Evolutionary conservation across 2,113 vertebrate species (phyloP).

Genomic region (Triplophysa tibetana): DNA sequence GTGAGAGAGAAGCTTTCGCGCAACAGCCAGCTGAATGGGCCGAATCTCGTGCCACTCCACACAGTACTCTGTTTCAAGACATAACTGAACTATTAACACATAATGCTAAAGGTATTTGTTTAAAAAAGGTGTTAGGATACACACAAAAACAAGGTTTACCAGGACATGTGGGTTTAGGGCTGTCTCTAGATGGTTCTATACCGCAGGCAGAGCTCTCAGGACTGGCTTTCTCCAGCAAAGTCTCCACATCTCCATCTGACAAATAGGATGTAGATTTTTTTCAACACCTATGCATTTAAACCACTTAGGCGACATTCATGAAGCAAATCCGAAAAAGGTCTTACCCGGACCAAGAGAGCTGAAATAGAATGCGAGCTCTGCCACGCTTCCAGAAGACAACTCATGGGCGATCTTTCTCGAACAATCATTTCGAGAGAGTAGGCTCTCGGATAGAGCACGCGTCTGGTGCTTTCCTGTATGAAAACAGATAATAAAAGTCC

Average conservation of each 20-base stretch:
- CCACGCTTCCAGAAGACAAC: slow-evolving; percentile 84
- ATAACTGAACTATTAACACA: background rate
- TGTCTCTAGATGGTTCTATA: slow-evolving; percentile 64
- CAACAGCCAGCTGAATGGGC: slow-evolving; percentile 92
- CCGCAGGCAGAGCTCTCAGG: slow-evolving; percentile 74
- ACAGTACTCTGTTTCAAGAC: slow-evolving; percentile 62
- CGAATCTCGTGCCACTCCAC: slow-evolving; percentile 80
- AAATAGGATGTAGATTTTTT: slow-evolving; percentile 2
- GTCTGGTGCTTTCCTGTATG: slow-evolving; percentile 90
- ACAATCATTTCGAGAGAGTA: slow-evolving; percentile 84
- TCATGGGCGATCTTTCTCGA: slow-evolving; percentile 88
- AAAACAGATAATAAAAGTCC: slow-evolving; percentile 19
- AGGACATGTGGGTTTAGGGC: slow-evolving; percentile 53
- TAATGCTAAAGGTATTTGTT: background rate
- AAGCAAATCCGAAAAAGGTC: background rate
- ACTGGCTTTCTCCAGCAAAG: slow-evolving; percentile 83
- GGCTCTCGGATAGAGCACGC: slow-evolving; percentile 88
- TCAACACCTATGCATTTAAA: background rate
- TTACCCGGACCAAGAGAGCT: slow-evolving; percentile 88
- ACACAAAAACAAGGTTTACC: slow-evolving; percentile 57
- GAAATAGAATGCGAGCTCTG: slow-evolving; percentile 85
- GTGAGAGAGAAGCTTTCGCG: slow-evolving; percentile 94
- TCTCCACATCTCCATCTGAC: slow-evolving; percentile 88
- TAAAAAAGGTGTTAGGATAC: background rate
- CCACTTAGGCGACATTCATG: background rate